Conservation (phyloP, 2,888 invertebrate species). For the Leptarthrus brevirostris region DNA sequence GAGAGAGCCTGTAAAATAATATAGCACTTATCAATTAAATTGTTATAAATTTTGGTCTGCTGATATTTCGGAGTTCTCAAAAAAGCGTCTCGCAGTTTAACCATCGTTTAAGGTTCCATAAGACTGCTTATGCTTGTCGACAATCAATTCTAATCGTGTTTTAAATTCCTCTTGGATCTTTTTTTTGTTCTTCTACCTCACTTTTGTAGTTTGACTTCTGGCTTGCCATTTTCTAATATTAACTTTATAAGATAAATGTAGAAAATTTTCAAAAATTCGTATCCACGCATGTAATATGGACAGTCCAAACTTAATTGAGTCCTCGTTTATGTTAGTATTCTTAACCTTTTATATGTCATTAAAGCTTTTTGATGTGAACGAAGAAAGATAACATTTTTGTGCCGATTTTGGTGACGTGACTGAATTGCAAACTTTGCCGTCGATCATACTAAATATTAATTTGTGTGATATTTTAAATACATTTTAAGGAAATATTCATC, state of each 20-base stretch:
- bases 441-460: not conserved
- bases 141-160: not conserved
- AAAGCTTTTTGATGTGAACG: not conserved
- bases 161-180: not conserved
- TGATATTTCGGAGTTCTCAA: not conserved
- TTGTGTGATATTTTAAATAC: not conserved
- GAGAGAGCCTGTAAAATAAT: not conserved
- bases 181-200: not conserved
- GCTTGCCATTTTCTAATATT: not conserved
- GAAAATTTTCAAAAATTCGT: not conserved
- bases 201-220: not conserved
- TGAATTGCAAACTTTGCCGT: not conserved
- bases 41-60: not conserved
- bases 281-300: not conserved
- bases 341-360: not conserved
- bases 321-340: not conserved
- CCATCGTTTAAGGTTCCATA: not conserved
- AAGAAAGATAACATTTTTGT: not conserved
- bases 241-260: not conserved
- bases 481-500: not conserved
- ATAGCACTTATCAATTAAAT: not conserved
- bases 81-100: not conserved
- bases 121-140: not conserved
- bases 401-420: not conserved
- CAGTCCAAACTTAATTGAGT: not conserved